Evolutionary conservation across 2,113 vertebrate species (phyloP).

Genomic region (Limnothrissa miodon): DNA sequence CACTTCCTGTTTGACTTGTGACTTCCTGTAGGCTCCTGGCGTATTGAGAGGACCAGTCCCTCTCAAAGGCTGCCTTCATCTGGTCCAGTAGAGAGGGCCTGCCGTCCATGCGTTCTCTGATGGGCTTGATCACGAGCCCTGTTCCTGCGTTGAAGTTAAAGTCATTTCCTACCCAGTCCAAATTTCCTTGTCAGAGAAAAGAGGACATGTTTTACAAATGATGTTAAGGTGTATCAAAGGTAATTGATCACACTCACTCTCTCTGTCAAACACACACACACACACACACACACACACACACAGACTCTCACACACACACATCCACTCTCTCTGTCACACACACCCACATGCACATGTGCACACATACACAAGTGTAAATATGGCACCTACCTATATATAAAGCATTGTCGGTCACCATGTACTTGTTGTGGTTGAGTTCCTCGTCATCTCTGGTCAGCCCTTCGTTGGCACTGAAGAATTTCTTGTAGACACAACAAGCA

Average conservation of each 20-base stretch:
- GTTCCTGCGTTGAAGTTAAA: constrained; percentile 83
- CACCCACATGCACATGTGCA: no score
- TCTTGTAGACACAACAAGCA: constrained; percentile 69
- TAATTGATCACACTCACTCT: not conserved
- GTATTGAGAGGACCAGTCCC: constrained; percentile 86
- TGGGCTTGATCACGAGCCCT: constrained; percentile 82
- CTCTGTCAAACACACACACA: not conserved
- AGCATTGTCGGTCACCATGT: constrained; percentile 91
- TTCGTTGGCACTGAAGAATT: constrained; percentile 79
- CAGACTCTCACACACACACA: not conserved
- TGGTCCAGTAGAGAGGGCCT: constrained; percentile 77
- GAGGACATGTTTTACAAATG: not conserved
- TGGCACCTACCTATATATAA: constrained; percentile 85
- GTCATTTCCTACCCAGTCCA: constrained; percentile 88
- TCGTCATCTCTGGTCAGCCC: constrained; percentile 76
- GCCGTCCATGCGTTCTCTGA: constrained; percentile 41
- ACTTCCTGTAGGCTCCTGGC: constrained; percentile 73
- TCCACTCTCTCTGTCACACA: not conserved
- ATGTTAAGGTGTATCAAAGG: not conserved
- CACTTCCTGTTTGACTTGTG: constrained; percentile 49
- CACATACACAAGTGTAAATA: no score
- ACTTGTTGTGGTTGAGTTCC: constrained; percentile 89
- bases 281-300: not conserved
- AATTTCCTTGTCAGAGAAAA: constrained; percentile 74
- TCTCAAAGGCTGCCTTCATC: constrained; percentile 83